phyloP scores from a whole-genome alignment of 53 echinoderm and acorn worm species.

The Apostichopus leukothele region DNA sequence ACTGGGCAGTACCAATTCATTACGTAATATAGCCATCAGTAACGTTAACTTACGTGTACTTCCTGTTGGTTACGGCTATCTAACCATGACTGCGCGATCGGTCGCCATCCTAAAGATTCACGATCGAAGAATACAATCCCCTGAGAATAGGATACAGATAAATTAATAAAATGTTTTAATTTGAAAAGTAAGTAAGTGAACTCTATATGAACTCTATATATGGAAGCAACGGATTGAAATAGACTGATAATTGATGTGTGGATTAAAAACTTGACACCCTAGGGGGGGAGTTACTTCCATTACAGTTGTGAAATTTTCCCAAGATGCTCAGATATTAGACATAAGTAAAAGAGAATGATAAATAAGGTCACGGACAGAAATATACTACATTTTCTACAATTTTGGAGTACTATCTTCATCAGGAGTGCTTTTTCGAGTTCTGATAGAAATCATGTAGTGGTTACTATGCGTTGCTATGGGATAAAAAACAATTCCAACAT shows the following conservation, averaged over 20 bases:
- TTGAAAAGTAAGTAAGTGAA: too few species aligned
- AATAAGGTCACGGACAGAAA: not conserved
- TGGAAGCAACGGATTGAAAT: not conserved
- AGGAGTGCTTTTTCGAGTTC: not conserved
- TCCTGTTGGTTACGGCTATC: slow-evolving; percentile 96
- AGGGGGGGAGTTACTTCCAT: too few species aligned
- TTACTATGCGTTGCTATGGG: too few species aligned
- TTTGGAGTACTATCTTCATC: not conserved
- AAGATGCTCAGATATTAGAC: too few species aligned
- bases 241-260: not conserved
- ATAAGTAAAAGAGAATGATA: too few species aligned
- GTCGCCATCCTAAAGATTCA: slow-evolving; percentile 93
- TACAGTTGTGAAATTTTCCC: too few species aligned
- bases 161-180: not conserved
- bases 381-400: too few species aligned
- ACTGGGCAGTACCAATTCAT: too few species aligned
- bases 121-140: slow-evolving; percentile 90
- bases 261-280: too few species aligned
- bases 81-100: slow-evolving; percentile 98
- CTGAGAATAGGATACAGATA: slow-evolving; percentile 41
- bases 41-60: slow-evolving; percentile 72
- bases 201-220: too few species aligned
- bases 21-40: too few species aligned
- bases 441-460: too few species aligned
- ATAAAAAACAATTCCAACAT: slow-evolving; percentile 7